These are phyloP conservation scores for Columbina picui DNA, from an alignment of 2,113 vertebrate species.

Conservation along the genomic window DNA sequence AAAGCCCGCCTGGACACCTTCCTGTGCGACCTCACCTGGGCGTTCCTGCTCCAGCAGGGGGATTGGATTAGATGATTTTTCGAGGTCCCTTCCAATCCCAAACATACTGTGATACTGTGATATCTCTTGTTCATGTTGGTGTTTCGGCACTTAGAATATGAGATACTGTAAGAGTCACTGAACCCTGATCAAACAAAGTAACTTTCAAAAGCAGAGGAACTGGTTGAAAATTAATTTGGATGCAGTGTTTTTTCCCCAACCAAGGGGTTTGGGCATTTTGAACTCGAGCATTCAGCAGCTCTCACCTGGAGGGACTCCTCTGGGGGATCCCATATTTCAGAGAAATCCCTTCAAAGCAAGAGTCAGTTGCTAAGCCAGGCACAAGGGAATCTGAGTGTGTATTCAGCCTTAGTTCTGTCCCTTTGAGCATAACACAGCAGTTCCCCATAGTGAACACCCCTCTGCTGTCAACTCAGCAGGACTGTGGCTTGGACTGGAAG, in stretches of 20 bases:
- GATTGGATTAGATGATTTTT: too few species aligned
- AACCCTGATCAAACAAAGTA: background rate
- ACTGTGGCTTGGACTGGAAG: background rate
- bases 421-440: background rate
- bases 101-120: too few species aligned
- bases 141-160: background rate
- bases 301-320: background rate
- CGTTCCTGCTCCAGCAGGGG: too few species aligned
- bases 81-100: too few species aligned
- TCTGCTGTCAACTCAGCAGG: background rate
- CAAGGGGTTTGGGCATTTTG: background rate
- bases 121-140: background rate
- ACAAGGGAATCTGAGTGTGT: background rate
- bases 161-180: background rate
- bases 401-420: background rate
- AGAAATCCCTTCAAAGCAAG: background rate
- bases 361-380: background rate
- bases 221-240: background rate
- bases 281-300: background rate
- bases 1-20: too few species aligned
- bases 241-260: background rate
- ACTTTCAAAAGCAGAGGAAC: background rate
- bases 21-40: too few species aligned
- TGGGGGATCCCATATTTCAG: background rate
- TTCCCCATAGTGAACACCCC: accelerated